Evolutionary conservation across 2,888 invertebrate species (phyloP).

Genomic region (Lasioglossum marginatum): DNA sequence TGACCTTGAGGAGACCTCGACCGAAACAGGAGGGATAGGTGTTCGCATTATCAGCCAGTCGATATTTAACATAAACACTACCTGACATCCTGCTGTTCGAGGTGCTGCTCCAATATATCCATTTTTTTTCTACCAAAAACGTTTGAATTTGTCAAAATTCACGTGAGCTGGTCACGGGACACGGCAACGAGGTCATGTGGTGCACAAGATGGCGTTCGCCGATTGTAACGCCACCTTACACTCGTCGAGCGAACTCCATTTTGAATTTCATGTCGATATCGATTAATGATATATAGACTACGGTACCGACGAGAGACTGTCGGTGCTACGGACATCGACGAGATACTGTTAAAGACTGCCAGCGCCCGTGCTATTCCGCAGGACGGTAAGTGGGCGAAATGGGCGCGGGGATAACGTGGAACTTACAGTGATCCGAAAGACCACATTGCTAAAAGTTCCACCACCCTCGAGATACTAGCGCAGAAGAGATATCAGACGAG

Average conservation of each 20-base stretch:
- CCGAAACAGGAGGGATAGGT: constrained; percentile 68
- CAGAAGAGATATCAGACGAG: too few species aligned
- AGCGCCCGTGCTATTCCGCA: too few species aligned
- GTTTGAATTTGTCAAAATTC: constrained; percentile 84
- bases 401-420: too few species aligned
- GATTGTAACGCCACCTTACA: constrained; percentile 50
- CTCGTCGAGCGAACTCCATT: background rate
- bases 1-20: constrained; percentile 81
- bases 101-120: constrained; percentile 84
- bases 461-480: too few species aligned
- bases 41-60: constrained; percentile 63
- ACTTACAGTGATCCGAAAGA: too few species aligned
- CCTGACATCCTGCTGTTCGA: constrained; percentile 83
- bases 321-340: too few species aligned
- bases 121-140: constrained; percentile 78
- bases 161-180: constrained; percentile 85
- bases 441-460: too few species aligned
- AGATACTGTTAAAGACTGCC: too few species aligned
- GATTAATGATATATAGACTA: constrained; percentile 20
- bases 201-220: constrained; percentile 80
- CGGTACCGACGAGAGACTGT: too few species aligned
- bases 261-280: constrained; percentile 13
- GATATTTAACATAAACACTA: constrained; percentile 75
- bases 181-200: constrained; percentile 85
- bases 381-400: too few species aligned